Percentiles rank a stretch among this genome's conserved stretches.
These are phyloP conservation scores for Drosophila parabipectinata DNA, from an alignment of 1,140 invertebrate genomes.

Conservation along the genomic window DNA sequence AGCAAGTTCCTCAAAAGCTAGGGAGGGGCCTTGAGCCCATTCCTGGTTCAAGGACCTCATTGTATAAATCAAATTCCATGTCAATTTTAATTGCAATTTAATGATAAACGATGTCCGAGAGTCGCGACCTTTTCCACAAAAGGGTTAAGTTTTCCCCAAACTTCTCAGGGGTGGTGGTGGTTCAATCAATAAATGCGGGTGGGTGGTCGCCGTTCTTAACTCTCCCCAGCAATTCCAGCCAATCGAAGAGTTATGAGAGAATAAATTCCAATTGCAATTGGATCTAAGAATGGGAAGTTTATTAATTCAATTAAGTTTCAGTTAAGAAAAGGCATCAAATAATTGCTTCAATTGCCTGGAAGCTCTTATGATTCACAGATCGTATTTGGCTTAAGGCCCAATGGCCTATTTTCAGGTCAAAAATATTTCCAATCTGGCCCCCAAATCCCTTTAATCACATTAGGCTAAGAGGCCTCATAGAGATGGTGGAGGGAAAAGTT, in stretches of 20 bases:
- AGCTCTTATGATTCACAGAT: background rate
- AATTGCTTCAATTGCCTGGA: constrained; percentile 5
- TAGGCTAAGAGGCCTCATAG: constrained; percentile 28
- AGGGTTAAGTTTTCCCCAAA: constrained; percentile 50
- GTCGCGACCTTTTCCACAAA: constrained; percentile 39
- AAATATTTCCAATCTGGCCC: constrained; percentile 39
- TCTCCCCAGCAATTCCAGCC: background rate
- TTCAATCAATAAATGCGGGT: constrained; percentile 53
- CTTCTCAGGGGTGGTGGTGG: background rate
- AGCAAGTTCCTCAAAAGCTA: too few species aligned
- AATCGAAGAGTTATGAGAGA: constrained; percentile 36
- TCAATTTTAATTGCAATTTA: constrained; percentile 78
- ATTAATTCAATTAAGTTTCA: constrained; percentile 72
- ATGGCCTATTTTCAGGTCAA: constrained; percentile 17
- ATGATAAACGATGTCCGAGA: constrained; percentile 65
- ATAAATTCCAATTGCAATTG: constrained; percentile 20
- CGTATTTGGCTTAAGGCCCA: too few species aligned
- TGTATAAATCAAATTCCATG: constrained; percentile 75
- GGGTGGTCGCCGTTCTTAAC: background rate
- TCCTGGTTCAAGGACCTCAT: background rate
- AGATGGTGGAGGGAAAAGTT: constrained; percentile 11
- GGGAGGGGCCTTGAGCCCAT: background rate
- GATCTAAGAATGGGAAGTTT: constrained; percentile 16
- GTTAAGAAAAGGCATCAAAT: background rate
- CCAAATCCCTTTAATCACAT: constrained; percentile 44